A percentile compares a stretch with the other conserved stretches of the same genome.
Evolutionary conservation across 2,888 invertebrate species (phyloP).

Genomic region (Ennomos fuscantarius): DNA sequence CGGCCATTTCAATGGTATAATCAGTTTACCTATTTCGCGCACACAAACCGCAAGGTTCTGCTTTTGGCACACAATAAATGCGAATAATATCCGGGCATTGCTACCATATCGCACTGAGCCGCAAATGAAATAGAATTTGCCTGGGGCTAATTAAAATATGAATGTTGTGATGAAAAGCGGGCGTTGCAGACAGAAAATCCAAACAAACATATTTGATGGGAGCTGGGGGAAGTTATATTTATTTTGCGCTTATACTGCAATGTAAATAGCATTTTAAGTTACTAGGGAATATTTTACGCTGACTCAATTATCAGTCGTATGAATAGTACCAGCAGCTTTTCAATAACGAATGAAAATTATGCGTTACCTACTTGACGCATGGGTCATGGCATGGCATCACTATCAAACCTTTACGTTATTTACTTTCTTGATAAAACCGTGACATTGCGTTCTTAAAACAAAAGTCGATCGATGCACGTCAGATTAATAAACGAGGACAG

Average conservation of each 20-base stretch:
- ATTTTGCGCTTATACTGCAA: slow-evolving; percentile 31
- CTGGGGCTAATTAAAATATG: slow-evolving; percentile 71
- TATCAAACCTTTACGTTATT: too few species aligned
- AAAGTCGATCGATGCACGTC: slow-evolving; percentile 50
- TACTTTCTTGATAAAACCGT: not conserved
- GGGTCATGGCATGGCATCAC: too few species aligned
- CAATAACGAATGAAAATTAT: too few species aligned
- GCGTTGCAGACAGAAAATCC: slow-evolving; percentile 46
- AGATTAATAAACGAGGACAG: slow-evolving; percentile 69
- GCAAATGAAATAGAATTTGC: slow-evolving; percentile 77
- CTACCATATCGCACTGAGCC: slow-evolving; percentile 59
- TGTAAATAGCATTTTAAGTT: slow-evolving; percentile 10
- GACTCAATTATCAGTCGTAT: not conserved
- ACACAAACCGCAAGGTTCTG: slow-evolving; percentile 68
- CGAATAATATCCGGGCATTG: slow-evolving; percentile 34
- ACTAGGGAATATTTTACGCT: slow-evolving; percentile 1
- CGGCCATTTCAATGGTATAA: slow-evolving; percentile 57
- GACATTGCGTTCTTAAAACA: slow-evolving; percentile 13
- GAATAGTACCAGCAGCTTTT: not conserved
- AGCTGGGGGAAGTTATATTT: slow-evolving; percentile 36
- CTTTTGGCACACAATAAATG: slow-evolving; percentile 73
- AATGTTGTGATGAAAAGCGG: slow-evolving; percentile 55
- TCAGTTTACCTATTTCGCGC: slow-evolving; percentile 57
- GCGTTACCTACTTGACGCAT: too few species aligned
- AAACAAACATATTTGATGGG: slow-evolving; percentile 42